Percentiles rank a stretch among this genome's conserved stretches.
Evolutionary conservation across 2,113 vertebrate species (phyloP).

Genomic region (Balaenoptera acutorostrata): DNA sequence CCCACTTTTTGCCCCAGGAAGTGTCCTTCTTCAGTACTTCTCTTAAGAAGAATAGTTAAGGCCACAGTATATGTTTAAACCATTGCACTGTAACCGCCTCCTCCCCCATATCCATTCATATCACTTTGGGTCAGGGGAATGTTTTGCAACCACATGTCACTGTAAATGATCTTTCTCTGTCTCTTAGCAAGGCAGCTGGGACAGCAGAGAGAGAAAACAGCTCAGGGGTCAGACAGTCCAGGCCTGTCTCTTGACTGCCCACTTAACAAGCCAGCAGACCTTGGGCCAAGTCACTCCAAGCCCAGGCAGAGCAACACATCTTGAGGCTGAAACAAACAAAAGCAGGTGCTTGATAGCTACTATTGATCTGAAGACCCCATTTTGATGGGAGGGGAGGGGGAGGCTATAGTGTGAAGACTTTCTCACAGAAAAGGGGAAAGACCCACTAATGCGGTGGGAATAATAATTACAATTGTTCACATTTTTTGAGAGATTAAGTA

Average conservation of each 20-base stretch:
- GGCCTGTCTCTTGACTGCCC: not conserved
- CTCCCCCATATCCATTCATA: too few relatives aligned
- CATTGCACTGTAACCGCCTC: not conserved
- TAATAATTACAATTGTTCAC: not conserved
- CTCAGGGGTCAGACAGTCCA: not conserved
- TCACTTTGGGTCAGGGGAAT: not conserved
- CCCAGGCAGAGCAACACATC: not conserved
- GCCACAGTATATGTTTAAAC: too few relatives aligned
- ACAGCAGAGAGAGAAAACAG: not conserved
- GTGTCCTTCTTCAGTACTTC: not conserved
- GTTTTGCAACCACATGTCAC: not conserved
- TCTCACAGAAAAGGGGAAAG: not conserved
- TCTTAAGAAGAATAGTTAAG: not conserved
- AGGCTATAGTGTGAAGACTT: not conserved
- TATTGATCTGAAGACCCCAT: too few relatives aligned
- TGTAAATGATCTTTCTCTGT: not conserved
- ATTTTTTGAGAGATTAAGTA: not conserved
- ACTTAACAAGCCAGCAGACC: not conserved
- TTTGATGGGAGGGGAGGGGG: not conserved
- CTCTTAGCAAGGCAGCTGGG: not conserved
- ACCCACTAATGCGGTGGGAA: too few relatives aligned
- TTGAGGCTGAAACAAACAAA: not conserved
- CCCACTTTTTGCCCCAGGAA: not conserved
- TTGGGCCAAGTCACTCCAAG: not conserved
- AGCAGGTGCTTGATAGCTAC: not conserved